A percentile compares a stretch with the other conserved stretches of the same genome.
Evolutionary conservation across 1,140 invertebrate species (phyloP).

Genomic region (Drosophila lacertosa): DNA sequence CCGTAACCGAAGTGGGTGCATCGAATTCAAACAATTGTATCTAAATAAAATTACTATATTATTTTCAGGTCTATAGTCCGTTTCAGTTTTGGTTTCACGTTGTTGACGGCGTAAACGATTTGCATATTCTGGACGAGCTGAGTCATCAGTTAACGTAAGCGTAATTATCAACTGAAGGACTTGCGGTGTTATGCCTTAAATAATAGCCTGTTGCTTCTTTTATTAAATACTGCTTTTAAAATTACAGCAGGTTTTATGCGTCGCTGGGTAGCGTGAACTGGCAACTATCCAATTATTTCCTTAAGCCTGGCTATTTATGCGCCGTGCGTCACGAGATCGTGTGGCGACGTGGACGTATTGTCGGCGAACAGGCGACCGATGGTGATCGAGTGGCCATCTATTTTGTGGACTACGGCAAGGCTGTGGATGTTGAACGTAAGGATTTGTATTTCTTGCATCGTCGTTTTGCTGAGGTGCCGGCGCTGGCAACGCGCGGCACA

Average conservation of each 20-base stretch:
- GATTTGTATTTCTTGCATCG: slow-evolving; percentile 28
- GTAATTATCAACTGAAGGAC: too few species aligned
- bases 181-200: too few species aligned
- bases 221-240: neutral
- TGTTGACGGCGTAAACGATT: neutral
- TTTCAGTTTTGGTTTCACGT: slow-evolving; percentile 65
- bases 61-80: slow-evolving; percentile 48
- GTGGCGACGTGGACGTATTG: slow-evolving; percentile 44
- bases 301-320: slow-evolving; percentile 40
- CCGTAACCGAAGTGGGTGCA: slow-evolving; percentile 22
- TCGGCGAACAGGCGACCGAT: neutral
- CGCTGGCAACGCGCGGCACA: slow-evolving; percentile 33
- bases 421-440: neutral
- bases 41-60: too few species aligned
- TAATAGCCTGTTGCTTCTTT: neutral
- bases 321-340: neutral
- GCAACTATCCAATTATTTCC: slow-evolving; percentile 7
- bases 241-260: slow-evolving; percentile 7
- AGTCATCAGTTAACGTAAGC: slow-evolving; percentile 10
- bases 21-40: too few species aligned
- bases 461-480: neutral
- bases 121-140: neutral
- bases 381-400: slow-evolving; percentile 10
- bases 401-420: slow-evolving; percentile 43
- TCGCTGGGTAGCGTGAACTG: accelerated